Percentiles rank a stretch among this genome's conserved stretches.
Evolutionary conservation across 2,797 vertebrate genomes (phyloP).

Genomic region (Iguana delicatissima): DNA sequence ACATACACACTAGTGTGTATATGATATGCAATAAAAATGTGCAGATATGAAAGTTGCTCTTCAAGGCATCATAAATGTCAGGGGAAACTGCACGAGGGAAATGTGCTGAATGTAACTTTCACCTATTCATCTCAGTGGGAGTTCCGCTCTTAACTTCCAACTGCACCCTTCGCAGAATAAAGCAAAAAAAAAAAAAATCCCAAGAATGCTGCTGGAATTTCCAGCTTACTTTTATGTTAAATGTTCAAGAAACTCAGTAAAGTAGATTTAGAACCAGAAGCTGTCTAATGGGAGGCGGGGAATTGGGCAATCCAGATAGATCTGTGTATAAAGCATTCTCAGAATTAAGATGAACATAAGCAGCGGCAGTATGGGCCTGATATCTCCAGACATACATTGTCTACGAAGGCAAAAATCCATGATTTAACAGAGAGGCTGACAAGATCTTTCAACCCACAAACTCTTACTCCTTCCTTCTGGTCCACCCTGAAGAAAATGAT

Average conservation of each 20-base stretch:
- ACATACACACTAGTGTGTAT: neutral
- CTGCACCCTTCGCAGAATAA: neutral
- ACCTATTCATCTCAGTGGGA: neutral
- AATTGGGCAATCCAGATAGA: too few relatives aligned
- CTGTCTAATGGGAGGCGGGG: too few relatives aligned
- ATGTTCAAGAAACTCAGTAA: neutral
- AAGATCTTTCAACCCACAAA: too few relatives aligned
- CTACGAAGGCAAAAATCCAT: too few relatives aligned
- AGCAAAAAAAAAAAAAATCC: neutral
- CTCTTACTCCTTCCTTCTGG: too few relatives aligned
- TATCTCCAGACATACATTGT: too few relatives aligned
- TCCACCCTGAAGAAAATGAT: too few relatives aligned
- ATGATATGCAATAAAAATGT: neutral
- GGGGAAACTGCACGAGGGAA: neutral
- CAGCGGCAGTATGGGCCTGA: too few relatives aligned
- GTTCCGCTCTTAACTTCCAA: neutral
- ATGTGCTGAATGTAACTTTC: constrained; percentile 4
- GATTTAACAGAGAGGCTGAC: too few relatives aligned
- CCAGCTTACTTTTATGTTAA: neutral
- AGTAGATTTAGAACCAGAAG: neutral
- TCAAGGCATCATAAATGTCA: neutral
- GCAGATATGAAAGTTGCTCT: neutral
- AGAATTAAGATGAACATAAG: too few relatives aligned
- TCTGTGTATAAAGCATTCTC: too few relatives aligned
- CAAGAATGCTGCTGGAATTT: neutral